These are phyloP conservation scores for Hylaea fasciaria DNA, from an alignment of 2,888 invertebrate species.

Conservation along the genomic window DNA sequence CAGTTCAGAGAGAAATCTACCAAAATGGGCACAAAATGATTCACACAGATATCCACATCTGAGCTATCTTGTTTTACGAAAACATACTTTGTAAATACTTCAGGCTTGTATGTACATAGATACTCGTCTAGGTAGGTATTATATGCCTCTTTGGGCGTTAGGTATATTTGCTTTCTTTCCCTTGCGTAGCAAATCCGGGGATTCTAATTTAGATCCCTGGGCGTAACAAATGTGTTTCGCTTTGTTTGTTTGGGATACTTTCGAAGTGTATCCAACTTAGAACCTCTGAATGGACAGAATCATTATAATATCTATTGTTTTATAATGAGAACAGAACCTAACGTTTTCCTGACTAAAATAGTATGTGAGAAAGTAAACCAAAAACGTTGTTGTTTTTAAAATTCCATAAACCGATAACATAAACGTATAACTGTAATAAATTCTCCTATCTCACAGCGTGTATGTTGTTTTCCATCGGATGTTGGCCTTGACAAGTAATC, in stretches of 20 bases:
- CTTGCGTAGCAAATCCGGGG: constrained; percentile 17
- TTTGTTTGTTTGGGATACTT: constrained; percentile 28
- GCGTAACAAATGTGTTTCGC: constrained; percentile 14
- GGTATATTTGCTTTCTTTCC: constrained; percentile 1
- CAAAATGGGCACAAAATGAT: not conserved
- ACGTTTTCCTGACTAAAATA: not conserved
- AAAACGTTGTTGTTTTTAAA: no score
- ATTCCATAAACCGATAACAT: no score
- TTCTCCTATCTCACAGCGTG: no score
- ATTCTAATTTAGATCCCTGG: constrained; percentile 12
- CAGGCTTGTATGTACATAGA: no score
- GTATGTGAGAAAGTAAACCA: no score
- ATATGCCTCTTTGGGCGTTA: not conserved
- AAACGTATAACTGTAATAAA: no score
- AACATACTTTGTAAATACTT: not conserved
- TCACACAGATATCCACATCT: no score
- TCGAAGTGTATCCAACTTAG: constrained; percentile 12
- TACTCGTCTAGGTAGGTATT: no score
- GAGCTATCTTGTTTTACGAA: not conserved
- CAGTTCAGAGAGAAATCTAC: no score
- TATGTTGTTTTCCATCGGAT: no score
- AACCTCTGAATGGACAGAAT: constrained; percentile 6
- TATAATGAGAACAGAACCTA: not conserved
- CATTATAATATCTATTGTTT: constrained; percentile 1
- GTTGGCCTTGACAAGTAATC: no score